Conservation (phyloP, 2,113 vertebrate species). For the Macquaria ambigua region DNA sequence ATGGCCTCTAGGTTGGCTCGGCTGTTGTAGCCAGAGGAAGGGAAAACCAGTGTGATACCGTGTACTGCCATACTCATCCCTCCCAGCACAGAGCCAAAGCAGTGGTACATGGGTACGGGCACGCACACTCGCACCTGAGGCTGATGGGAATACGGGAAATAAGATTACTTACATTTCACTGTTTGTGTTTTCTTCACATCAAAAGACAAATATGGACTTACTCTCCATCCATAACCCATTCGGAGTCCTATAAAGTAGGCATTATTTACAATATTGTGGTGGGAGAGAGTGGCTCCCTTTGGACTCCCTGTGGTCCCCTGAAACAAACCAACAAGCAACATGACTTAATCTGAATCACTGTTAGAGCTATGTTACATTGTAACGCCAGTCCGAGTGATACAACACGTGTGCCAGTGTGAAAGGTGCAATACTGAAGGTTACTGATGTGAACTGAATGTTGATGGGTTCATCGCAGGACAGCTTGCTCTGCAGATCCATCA, state of each 20-base stretch:
- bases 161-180: background rate
- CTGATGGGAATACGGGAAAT: constrained; percentile 64
- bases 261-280: constrained; percentile 96
- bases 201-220: constrained; percentile 68
- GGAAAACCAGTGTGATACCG: constrained; percentile 87
- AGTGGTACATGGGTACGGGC: constrained; percentile 90
- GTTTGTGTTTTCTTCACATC: background rate
- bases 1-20: constrained; percentile 87
- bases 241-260: constrained; percentile 84
- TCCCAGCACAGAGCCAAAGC: constrained; percentile 90
- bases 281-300: constrained; percentile 93
- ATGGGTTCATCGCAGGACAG: constrained; percentile 89
- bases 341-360: background rate
- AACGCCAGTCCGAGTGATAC: background rate
- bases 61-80: constrained; percentile 86
- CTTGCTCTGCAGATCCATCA: constrained; percentile 85
- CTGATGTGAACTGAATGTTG: constrained; percentile 97
- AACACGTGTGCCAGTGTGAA: background rate
- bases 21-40: constrained; percentile 84
- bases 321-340: constrained; percentile 7
- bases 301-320: constrained; percentile 95
- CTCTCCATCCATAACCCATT: constrained; percentile 79
- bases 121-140: constrained; percentile 77
- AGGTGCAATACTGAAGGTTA: constrained; percentile 62
- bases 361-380: background rate